Conservation (phyloP, 2,113 vertebrate species). For the Osmerus eperlanus region DNA sequence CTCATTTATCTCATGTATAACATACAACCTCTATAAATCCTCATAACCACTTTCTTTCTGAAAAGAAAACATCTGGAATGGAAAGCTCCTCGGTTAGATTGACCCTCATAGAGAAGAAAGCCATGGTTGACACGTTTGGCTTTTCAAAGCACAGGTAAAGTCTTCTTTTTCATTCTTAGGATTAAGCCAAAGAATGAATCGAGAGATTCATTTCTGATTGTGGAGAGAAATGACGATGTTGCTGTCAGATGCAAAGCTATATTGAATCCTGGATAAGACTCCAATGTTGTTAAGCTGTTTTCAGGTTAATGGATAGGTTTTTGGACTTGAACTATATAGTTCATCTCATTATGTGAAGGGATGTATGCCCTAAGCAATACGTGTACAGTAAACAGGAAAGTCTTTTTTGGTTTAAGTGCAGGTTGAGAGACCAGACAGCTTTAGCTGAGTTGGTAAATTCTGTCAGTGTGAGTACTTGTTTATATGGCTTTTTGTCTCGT, state of each 20-base stretch:
- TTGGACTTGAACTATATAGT: slow-evolving; percentile 13
- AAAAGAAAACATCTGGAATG: neutral
- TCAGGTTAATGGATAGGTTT: slow-evolving; percentile 47
- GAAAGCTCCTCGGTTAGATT: slow-evolving; percentile 31
- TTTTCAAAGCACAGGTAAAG: slow-evolving; percentile 41
- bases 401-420: no score
- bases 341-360: neutral
- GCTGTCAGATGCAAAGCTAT: slow-evolving; percentile 34
- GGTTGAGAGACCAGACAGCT: no score
- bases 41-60: slow-evolving; percentile 6
- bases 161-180: slow-evolving; percentile 41
- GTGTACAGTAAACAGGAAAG: neutral
- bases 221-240: slow-evolving; percentile 37
- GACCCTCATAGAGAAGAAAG: slow-evolving; percentile 35
- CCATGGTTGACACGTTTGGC: slow-evolving; percentile 33
- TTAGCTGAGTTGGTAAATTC: no score
- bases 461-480: neutral
- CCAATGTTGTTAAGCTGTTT: slow-evolving; percentile 46
- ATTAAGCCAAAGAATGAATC: slow-evolving; percentile 49
- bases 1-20: neutral
- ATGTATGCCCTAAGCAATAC: slow-evolving; percentile 20
- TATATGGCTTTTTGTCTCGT: slow-evolving; percentile 2
- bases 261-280: slow-evolving; percentile 35
- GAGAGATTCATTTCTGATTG: slow-evolving; percentile 54
- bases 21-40: neutral